These are phyloP conservation scores for Dallia pectoralis DNA, from an alignment of 2,797 vertebrate species.

Conservation along the genomic window DNA sequence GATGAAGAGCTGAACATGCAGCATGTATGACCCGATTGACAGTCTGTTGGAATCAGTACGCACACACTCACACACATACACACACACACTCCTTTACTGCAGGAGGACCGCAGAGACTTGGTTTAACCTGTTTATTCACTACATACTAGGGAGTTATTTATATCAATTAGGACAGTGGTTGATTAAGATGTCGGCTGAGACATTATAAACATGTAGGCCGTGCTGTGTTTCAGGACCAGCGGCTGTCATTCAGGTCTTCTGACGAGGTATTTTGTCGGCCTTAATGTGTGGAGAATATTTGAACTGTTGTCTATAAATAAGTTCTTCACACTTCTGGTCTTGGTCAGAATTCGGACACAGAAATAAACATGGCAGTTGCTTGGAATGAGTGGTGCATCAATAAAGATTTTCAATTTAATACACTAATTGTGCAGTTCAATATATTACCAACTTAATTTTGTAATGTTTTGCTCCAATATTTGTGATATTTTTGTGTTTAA, in stretches of 20 bases:
- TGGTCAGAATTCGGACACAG: background rate
- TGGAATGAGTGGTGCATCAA: background rate
- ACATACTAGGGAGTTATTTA: background rate
- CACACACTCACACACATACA: background rate
- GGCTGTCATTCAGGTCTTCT: background rate
- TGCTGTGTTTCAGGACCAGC: background rate
- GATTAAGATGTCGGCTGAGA: background rate
- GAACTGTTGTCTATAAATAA: background rate
- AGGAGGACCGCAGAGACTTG: background rate
- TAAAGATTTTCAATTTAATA: background rate
- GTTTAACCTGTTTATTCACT: background rate
- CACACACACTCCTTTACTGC: background rate
- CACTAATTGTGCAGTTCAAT: background rate
- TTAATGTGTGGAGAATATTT: background rate
- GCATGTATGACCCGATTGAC: slow-evolving; percentile 49
- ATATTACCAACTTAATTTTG: background rate
- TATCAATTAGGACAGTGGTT: background rate
- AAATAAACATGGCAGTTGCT: background rate
- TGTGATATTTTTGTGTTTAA: slow-evolving; percentile 37
- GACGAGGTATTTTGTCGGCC: background rate
- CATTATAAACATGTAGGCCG: background rate
- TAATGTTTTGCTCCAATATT: slow-evolving; percentile 15
- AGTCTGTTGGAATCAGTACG: background rate
- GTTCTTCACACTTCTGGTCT: background rate
- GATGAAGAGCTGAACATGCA: slow-evolving; percentile 66